phyloP scores from a whole-genome alignment of 1,140 invertebrate genomes.

The Phthorimaea operculella region DNA sequence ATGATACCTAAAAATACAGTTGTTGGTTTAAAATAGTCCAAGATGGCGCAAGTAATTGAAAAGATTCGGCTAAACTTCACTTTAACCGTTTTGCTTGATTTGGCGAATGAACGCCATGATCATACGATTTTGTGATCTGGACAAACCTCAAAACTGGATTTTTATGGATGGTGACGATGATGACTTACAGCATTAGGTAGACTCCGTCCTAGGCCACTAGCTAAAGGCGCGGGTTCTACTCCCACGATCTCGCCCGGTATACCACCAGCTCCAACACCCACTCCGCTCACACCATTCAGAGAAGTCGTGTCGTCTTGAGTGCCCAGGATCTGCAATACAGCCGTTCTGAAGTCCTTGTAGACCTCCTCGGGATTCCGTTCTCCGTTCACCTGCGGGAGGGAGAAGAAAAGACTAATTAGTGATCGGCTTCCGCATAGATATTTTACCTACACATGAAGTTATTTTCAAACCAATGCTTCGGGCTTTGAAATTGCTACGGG shows the following conservation, averaged over 20 bases:
- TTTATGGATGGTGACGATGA: neutral
- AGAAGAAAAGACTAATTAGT: neutral
- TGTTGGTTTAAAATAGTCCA: too few relatives aligned
- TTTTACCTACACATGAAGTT: too few relatives aligned
- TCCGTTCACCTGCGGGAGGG: conserved; percentile 76
- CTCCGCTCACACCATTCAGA: conserved; percentile 69
- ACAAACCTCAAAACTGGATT: too few relatives aligned
- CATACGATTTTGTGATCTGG: too few relatives aligned
- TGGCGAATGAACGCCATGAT: too few relatives aligned
- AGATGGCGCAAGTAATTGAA: too few relatives aligned
- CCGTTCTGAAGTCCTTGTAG: conserved; percentile 81
- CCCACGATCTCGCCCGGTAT: conserved; percentile 71
- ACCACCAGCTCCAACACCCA: conserved; percentile 67
- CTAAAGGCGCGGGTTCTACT: conserved; percentile 67
- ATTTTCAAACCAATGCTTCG: too few relatives aligned
- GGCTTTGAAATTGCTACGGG: too few relatives aligned
- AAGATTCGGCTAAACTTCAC: too few relatives aligned
- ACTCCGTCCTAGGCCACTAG: conserved; percentile 22
- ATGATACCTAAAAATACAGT: too few relatives aligned
- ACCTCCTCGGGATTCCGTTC: conserved; percentile 85
- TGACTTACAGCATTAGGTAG: neutral
- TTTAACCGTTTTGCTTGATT: too few relatives aligned
- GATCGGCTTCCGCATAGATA: too few relatives aligned
- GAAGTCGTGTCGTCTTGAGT: conserved; percentile 70
- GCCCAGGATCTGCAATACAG: conserved; percentile 78